Percentiles rank a stretch among this genome's conserved stretches.
Conservation (phyloP, 1,140 invertebrate species). For the Lepidurus arcticus region DNA sequence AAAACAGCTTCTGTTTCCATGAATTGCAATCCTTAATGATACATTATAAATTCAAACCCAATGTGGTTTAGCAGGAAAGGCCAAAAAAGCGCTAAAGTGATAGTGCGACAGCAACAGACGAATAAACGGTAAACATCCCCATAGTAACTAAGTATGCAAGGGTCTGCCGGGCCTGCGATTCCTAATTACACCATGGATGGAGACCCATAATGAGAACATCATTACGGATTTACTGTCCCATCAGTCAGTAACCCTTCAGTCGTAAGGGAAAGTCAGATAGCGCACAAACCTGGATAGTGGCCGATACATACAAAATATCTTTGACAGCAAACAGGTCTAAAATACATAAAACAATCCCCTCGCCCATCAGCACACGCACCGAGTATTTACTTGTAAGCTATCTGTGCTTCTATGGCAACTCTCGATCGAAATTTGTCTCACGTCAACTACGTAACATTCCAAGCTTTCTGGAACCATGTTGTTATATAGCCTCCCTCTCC, state of each 20-base stretch:
- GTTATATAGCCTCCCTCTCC: not conserved
- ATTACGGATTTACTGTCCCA: slow-evolving; percentile 10
- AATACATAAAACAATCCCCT: not conserved
- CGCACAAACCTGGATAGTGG: not conserved
- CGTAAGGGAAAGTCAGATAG: not conserved
- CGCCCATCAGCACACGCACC: not conserved
- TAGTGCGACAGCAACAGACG: slow-evolving; percentile 17
- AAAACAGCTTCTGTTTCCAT: too few relatives aligned
- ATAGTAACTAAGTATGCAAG: slow-evolving; percentile 1
- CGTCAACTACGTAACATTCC: not conserved
- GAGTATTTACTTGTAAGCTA: not conserved
- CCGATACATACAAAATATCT: not conserved
- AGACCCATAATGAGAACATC: slow-evolving; percentile 9
- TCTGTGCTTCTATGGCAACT: slow-evolving; percentile 11
- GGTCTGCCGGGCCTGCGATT: not conserved
- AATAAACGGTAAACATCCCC: slow-evolving; percentile 10
- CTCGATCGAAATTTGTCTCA: not conserved
- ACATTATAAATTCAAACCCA: too few relatives aligned
- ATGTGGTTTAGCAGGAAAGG: not conserved
- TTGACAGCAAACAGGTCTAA: not conserved
- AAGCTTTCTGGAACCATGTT: not conserved
- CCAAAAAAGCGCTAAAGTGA: not conserved
- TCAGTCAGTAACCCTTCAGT: not conserved
- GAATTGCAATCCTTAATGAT: too few relatives aligned
- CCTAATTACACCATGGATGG: not conserved